Base-by-base conservation (phyloP, 2,797 vertebrate species). In the Melanotaenia parkinsoni region DNA sequence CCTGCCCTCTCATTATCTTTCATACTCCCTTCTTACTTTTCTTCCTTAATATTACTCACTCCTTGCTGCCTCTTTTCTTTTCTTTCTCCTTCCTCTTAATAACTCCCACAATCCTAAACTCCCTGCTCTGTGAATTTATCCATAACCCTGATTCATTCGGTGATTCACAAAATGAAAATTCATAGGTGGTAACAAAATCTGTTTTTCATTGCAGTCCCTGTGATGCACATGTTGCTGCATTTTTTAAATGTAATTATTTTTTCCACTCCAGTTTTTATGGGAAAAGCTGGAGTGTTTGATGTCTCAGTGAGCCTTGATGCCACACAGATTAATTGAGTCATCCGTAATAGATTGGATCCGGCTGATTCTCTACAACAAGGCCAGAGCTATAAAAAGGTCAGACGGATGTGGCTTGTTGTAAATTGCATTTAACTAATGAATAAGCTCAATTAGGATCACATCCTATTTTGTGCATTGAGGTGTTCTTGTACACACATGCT, bases 311-410 rank as follows among this genome's bases (percentile, higher is more conserved):
- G 77, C 88, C 84, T 85, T 70, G 72, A 88, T 90, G 76, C 80
- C 84, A 77, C 66, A 79, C 80, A 88, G 81, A 80, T 80, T 91
- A 91, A 91, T 89, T 84, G 78, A 86, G 85, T 86, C 76, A 81
- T 81, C 77, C 84, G 86, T 69, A 83, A 71, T 77, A 85, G 87
- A 89, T 91, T 87, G 80, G 81, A 91, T 87, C 83, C 76, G 78
- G 83, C 81, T 86, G 86, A 40, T 89, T 86, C 67, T 83, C 16
- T 12, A 70, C 79, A 87, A 89, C 84, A 82, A 85, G 80, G 61
- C 70, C 35, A 40, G 58, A 56, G 80, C 80, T 89, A 77, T 86
- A 78, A 88, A 78, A 86, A 87, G 86, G 85, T 87, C 80, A 88
- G 74, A 71, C 74, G 91, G 87, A 92, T 88, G 88, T 89, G 81